Evolutionary conservation across 2,797 vertebrate species (phyloP), one percentile per base, ranked within the genome.

Genomic region (Liasis olivaceus): DNA sequence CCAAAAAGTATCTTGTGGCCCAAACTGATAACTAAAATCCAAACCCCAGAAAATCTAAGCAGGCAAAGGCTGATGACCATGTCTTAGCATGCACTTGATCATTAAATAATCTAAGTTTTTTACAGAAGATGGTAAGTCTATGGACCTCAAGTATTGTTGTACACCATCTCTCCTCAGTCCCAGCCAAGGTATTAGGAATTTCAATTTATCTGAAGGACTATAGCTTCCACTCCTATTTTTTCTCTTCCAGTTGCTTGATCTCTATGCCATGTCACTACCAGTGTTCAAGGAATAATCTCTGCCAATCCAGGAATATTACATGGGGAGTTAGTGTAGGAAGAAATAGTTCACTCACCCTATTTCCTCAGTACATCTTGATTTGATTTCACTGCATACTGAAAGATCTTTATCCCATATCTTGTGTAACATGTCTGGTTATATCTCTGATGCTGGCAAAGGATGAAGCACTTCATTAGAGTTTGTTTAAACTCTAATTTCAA

Each of bases 401-500:
- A 54, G 58, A 84, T 54, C 59, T 51, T 85, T 54, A 85, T 72
- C 64, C 22, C 11, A 56, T 54, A 54, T 85, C 58, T 31, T 5
- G 11, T 56, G 47, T 62, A 85, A 84, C 20, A 64, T 64, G 77
- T 91, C 77, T 64, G 13, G 47, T 85, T 85, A 51, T n/a, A 64
- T 51, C 90, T 87, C 62, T 88, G 22, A 22, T 54, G n/a, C n/a
- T 89, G 20, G 66, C 69, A 85, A 89, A 63, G 77, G 15, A 85
- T 28, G 24, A 92, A 89, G 85, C 36, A 59, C 91, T 92, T 89
- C 77, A 66, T 89, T 60, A 92, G 31, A 77, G 15, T 58, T 22
- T 15, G 54, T 26, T n/a, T 28, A 54, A 42, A 62, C 69, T 94
- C 93, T 92, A 58, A 81, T 87, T 66, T 91, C 94, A 91, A 94